Evolutionary conservation across 2,797 vertebrate genomes (phyloP), one percentile per base, ranked within the genome.

Genomic region (Sebastes aleutianus): DNA sequence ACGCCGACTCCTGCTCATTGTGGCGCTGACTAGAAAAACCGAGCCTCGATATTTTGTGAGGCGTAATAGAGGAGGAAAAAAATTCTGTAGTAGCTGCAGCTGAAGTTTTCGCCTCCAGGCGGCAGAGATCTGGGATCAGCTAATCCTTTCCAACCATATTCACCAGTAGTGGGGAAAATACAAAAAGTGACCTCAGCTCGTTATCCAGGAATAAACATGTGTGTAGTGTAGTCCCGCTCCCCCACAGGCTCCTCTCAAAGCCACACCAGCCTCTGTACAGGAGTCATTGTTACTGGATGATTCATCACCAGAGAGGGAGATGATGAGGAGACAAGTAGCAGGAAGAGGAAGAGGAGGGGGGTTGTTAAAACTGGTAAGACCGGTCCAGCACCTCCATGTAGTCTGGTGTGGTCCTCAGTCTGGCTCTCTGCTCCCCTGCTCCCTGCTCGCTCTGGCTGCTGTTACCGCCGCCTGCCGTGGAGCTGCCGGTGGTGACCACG

Each of bases 301-400:
- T 90, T 93, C 93, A 93, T 84, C 87, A 20, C 80, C 87, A 82
- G 58, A 81, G 79, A 86, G 89, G 76, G 84, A 79, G 90, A 91
- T 86, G 91, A 86, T 78, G 84, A 90, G 72, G 85, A 90, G 88
- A 89, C 81, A 31, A 79, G 78, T 16, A 85, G 79, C 68, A 86
- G 81, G 57, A 80, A 53, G 63, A 69, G 32, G 74, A 70, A 57
- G 71, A 74, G 31, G 59, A 58, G 14, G 24, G 70, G 69, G 67
- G 39, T 66, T 66, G 81, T 97, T 97, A 99, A 95, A 99, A 99
- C 95, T 98, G 97, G 93, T 99, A 99, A 4, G 97, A 98, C 88
- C 98, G 97, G 91, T 99, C 98, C 95, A 99, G 96, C 88, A 99
- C 98, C 95, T 99, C 98, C 96, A 99, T 97, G 96, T 99, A 99